Percentiles rank a stretch among this genome's conserved stretches.
Conservation (phyloP, 2,888 invertebrate genomes). For the Macrophya annulata region DNA sequence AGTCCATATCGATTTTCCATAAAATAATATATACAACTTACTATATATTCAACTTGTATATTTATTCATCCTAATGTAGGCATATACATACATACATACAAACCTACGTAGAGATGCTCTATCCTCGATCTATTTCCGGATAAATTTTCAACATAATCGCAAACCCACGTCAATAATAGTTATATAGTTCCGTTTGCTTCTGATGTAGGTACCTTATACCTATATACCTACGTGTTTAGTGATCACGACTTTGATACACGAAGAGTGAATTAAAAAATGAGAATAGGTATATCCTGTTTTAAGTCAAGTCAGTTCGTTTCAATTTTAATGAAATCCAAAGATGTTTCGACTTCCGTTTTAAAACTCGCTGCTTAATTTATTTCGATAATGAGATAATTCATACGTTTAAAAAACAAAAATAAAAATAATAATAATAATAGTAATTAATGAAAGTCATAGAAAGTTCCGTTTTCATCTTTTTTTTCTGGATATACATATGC, state of each 20-base stretch:
- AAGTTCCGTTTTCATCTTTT: not conserved
- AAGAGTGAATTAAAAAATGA: not conserved
- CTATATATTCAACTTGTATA: conserved; percentile 12
- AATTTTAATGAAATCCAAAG: not conserved
- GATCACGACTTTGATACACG: conserved; percentile 1
- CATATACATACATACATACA: too few species aligned
- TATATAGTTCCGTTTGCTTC: conserved; percentile 3
- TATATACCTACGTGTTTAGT: too few species aligned
- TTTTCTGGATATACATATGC: not conserved
- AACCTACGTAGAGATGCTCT: not conserved
- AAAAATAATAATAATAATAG: too few species aligned
- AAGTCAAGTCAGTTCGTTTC: not conserved
- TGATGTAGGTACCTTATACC: not conserved
- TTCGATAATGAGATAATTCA: too few species aligned
- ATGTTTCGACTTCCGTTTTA: not conserved
- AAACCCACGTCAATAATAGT: conserved; percentile 40
- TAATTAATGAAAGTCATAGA: too few species aligned
- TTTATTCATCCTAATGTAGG: not conserved
- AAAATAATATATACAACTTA: conserved; percentile 31
- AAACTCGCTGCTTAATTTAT: not conserved
- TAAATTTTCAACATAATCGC: conserved; percentile 37
- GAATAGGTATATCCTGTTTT: not conserved
- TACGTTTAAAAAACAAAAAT: too few species aligned
- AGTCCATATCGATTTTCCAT: conserved; percentile 23
- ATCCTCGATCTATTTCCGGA: conserved; percentile 25